Evolutionary conservation across 2,888 invertebrate species (phyloP).

Genomic region (Caenorhabditis parvicauda): DNA sequence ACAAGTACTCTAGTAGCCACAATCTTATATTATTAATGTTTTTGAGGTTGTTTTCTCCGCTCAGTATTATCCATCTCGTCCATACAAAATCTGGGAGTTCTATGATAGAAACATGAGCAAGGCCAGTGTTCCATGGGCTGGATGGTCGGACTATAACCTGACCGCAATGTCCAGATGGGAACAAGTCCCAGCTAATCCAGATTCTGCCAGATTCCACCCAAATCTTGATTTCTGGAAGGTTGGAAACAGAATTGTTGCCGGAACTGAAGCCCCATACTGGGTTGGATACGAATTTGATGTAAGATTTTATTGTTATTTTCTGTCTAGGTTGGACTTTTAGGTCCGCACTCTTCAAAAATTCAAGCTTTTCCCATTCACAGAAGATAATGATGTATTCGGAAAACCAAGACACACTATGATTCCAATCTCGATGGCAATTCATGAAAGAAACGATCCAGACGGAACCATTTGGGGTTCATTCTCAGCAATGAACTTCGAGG

Average conservation of each 20-base stretch:
- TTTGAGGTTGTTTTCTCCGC: slow-evolving; percentile 58
- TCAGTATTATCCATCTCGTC: slow-evolving; percentile 60
- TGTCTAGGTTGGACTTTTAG: slow-evolving; percentile 18
- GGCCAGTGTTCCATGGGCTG: slow-evolving; percentile 57
- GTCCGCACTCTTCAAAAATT: slow-evolving; percentile 56
- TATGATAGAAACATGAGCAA: slow-evolving; percentile 61
- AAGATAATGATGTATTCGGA: slow-evolving; percentile 59
- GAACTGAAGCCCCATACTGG: slow-evolving; percentile 62
- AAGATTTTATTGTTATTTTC: slow-evolving; percentile 2
- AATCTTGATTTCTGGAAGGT: slow-evolving; percentile 63
- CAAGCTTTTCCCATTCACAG: slow-evolving; percentile 59
- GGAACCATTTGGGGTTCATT: slow-evolving; percentile 61
- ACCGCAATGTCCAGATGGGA: slow-evolving; percentile 61
- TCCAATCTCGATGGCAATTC: slow-evolving; percentile 62
- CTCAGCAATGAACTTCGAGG: slow-evolving; percentile 61
- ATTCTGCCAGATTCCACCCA: slow-evolving; percentile 58
- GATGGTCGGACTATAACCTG: slow-evolving; percentile 61
- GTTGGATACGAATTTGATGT: slow-evolving; percentile 62
- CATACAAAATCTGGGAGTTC: slow-evolving; percentile 62
- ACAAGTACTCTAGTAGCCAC: slow-evolving; percentile 27
- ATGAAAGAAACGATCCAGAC: slow-evolving; percentile 54
- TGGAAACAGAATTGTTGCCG: slow-evolving; percentile 51
- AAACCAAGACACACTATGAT: slow-evolving; percentile 56
- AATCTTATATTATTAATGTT: not conserved
- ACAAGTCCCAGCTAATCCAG: slow-evolving; percentile 46